These are phyloP conservation scores for Acrocera orbiculus DNA, from an alignment of 2,888 invertebrate species.

Conservation along the genomic window DNA sequence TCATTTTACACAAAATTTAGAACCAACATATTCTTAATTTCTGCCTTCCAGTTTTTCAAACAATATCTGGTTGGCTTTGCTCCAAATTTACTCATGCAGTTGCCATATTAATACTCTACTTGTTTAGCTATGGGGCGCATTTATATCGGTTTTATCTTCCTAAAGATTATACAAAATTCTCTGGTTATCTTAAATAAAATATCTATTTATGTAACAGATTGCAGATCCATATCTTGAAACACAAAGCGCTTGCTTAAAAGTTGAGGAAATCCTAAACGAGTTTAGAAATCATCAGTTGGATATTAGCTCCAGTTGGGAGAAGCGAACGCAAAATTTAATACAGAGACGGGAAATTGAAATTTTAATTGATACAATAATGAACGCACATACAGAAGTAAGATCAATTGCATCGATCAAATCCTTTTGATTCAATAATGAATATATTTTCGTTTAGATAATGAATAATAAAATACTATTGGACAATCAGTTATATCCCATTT, in stretches of 20 bases:
- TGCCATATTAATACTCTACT: too few relatives aligned
- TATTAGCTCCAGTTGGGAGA: slow-evolving; percentile 51
- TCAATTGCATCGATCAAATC: not conserved
- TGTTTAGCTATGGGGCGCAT: too few relatives aligned
- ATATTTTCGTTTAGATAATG: slow-evolving; percentile 4
- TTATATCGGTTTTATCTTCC: too few relatives aligned
- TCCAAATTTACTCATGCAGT: too few relatives aligned
- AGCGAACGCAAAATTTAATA: slow-evolving; percentile 47
- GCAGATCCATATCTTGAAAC: slow-evolving; percentile 52
- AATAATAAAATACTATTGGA: slow-evolving; percentile 50
- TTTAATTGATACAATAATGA: slow-evolving; percentile 37
- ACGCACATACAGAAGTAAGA: slow-evolving; percentile 46
- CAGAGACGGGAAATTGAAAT: slow-evolving; percentile 37
- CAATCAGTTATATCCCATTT: slow-evolving; percentile 55
- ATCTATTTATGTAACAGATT: slow-evolving; percentile 33
- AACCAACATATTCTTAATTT: too few relatives aligned
- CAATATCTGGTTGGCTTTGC: too few relatives aligned
- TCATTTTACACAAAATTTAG: too few relatives aligned
- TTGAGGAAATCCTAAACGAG: slow-evolving; percentile 48
- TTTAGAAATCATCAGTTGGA: slow-evolving; percentile 45
- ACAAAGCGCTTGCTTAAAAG: slow-evolving; percentile 45
- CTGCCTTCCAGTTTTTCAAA: too few relatives aligned
- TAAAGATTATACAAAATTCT: too few relatives aligned
- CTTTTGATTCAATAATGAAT: not conserved
- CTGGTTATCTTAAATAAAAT: too few relatives aligned